Conservation (phyloP, 35 echinoderm and acorn worm species). For the Heliocidaris tuberculata region DNA sequence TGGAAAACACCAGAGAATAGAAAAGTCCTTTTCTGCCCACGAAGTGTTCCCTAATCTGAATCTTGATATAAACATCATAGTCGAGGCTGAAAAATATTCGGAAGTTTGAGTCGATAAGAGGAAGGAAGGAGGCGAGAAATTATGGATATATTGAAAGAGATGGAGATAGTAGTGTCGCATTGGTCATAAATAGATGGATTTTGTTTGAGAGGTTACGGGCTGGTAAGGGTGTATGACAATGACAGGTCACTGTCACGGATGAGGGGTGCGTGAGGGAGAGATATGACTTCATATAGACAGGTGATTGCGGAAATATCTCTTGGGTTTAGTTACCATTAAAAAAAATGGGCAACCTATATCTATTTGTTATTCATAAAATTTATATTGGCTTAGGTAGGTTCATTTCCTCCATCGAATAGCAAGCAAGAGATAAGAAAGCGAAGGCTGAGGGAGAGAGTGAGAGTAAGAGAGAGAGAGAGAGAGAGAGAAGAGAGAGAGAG, state of each 20-base stretch:
- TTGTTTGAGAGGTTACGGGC: neutral
- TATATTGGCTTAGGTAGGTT: too few relatives aligned
- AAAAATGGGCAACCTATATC: too few relatives aligned
- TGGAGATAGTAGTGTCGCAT: neutral
- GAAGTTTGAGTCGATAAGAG: neutral
- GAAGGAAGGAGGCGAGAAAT: neutral
- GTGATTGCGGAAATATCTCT: neutral
- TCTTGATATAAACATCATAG: neutral
- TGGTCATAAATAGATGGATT: neutral
- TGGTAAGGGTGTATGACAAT: neutral
- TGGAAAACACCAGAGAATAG: neutral
- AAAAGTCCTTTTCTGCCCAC: neutral
- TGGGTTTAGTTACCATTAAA: too few relatives aligned
- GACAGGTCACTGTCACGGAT: neutral
- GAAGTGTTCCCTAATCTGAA: neutral
- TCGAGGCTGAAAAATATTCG: neutral
- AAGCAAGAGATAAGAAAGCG: too few relatives aligned
- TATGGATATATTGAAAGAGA: neutral
- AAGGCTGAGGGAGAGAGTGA: too few relatives aligned
- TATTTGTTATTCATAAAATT: too few relatives aligned
- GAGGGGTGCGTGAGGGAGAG: neutral
- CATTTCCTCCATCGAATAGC: too few relatives aligned
- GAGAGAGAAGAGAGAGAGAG: too few relatives aligned
- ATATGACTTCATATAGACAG: neutral
- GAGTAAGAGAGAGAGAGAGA: too few relatives aligned